These are phyloP conservation scores for Sciaenops ocellatus DNA, from an alignment of 2,797 vertebrate species.

Conservation along the genomic window DNA sequence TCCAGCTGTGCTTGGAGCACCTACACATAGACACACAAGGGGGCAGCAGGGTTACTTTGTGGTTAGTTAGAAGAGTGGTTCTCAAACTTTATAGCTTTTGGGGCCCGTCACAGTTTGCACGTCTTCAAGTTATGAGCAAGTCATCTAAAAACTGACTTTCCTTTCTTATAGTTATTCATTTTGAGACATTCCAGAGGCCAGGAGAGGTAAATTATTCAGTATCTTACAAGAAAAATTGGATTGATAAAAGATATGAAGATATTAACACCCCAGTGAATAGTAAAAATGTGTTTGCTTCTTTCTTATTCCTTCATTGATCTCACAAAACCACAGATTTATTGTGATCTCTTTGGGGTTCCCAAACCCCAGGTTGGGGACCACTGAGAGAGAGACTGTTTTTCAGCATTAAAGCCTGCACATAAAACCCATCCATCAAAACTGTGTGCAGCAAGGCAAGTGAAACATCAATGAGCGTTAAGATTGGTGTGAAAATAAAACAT, in stretches of 20 bases:
- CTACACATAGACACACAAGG: conserved; percentile 77
- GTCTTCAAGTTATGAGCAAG: neutral
- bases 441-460: neutral
- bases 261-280: neutral
- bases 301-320: neutral
- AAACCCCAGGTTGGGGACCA: neutral
- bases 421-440: neutral
- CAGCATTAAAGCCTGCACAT: neutral
- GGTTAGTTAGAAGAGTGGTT: neutral
- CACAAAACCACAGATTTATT: neutral
- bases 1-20: conserved; percentile 96
- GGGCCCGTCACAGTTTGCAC: neutral
- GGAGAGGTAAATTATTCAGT: neutral
- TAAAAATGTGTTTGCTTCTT: neutral
- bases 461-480: neutral
- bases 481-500: neutral
- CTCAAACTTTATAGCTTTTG: neutral
- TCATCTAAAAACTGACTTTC: neutral
- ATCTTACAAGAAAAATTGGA: neutral
- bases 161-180: neutral
- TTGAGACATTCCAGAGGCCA: neutral
- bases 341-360: neutral
- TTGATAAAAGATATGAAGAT: no score
- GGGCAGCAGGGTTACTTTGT: conserved; percentile 42
- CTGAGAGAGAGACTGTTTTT: neutral